A percentile compares a stretch with the other conserved stretches of the same genome.
These are phyloP conservation scores for Aphidius colemani DNA, from an alignment of 2,888 invertebrate genomes.

Conservation along the genomic window DNA sequence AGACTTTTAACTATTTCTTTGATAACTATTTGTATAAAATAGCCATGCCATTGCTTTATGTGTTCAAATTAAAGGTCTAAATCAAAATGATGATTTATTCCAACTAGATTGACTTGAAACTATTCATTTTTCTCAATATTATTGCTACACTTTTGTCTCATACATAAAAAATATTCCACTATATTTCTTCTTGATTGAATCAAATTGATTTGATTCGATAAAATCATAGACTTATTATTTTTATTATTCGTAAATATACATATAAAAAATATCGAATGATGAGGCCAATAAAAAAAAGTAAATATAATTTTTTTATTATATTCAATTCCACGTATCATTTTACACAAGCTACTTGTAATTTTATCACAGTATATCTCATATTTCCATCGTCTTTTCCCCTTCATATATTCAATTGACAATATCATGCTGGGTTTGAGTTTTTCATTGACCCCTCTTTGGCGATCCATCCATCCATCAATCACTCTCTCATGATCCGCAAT, in stretches of 20 bases:
- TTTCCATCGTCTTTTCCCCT: slow-evolving; percentile 19
- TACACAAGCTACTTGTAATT: slow-evolving; percentile 24
- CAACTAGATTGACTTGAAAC: too few relatives aligned
- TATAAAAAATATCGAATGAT: not conserved
- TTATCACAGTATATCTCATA: slow-evolving; percentile 21
- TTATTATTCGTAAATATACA: not conserved
- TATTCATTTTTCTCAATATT: too few relatives aligned
- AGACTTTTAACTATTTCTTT: too few relatives aligned
- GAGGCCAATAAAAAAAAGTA: not conserved
- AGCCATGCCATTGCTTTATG: too few relatives aligned
- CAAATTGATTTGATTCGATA: too few relatives aligned
- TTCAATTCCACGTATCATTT: slow-evolving; percentile 21
- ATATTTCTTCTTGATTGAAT: too few relatives aligned
- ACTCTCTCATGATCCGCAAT: slow-evolving; percentile 33
- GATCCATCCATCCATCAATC: slow-evolving; percentile 37
- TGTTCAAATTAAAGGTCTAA: too few relatives aligned
- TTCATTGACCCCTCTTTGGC: slow-evolving; percentile 16
- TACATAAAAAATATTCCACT: too few relatives aligned
- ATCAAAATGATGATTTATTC: too few relatives aligned
- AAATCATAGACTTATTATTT: too few relatives aligned
- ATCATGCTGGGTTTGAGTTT: slow-evolving; percentile 11
- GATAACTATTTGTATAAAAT: too few relatives aligned
- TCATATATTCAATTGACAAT: slow-evolving; percentile 1
- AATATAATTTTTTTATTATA: not conserved
- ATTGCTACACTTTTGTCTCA: too few relatives aligned